Base-by-base conservation (phyloP, 2,113 vertebrate genomes). In the Eretmochelys imbricata region DNA sequence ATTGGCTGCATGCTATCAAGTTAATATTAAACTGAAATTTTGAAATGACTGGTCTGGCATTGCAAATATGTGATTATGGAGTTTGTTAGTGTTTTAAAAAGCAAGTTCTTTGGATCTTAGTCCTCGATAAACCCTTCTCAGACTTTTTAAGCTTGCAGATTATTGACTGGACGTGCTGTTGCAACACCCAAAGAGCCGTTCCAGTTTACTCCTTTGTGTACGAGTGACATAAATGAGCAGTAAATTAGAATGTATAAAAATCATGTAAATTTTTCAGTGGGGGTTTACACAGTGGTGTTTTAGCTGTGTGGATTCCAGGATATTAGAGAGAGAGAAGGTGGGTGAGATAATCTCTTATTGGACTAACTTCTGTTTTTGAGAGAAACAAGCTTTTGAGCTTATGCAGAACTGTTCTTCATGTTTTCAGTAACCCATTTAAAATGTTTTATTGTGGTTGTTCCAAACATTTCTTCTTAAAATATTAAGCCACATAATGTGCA, bases 101-200 rank as follows among this genome's bases (percentile, higher is more conserved):
- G 57, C 85, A 87, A 84, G 80, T 95, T 95, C 59, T 92, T 93
- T 92, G 87, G 49, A 49, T 95, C 88, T 84, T 81, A 89, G 93
- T 53, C 72, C 83, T 24, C 0, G 0, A 35, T 94, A 97, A 97
- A 96, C 93, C 95, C 95, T 96, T 93, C 93, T 98, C 80, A 97
- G 96, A 93, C 96, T 86, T 89, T 89, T 95, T 96, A 97, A 97
- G 75, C 91, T 94, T 53, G 10, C 82, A 94, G 94, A 88, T 97
- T 96, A 95, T 86, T 96, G 93, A 88, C 86, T 82, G 24, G 94
- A 55, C 51, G 54, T 88, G 49, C 81, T 92, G 31, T 79, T 85
- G 22, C 89, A 92, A 87, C 82, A 88, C 82, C 55, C 53, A 53
- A 53, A 65, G 80, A 82, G n/a, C 31, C 96, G 88, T 91, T 82